Conservation (phyloP, 2,888 invertebrate species). For the Caenorhabditis virilis region DNA sequence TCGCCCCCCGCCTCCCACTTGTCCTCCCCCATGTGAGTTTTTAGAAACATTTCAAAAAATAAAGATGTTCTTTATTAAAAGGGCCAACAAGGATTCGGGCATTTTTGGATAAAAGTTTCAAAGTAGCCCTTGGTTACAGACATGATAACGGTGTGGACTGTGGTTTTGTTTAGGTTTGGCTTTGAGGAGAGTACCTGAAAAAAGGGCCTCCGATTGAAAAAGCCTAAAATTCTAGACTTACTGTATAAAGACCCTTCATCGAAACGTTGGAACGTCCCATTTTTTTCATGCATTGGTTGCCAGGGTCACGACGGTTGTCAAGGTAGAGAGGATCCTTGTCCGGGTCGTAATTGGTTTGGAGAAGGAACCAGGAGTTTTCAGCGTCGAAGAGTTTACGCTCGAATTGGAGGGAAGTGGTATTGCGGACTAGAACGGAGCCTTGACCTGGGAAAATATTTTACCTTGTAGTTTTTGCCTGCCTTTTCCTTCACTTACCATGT, state of each 20-base stretch:
- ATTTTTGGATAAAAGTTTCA: constrained; percentile 48
- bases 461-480: neutral
- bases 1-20: no score
- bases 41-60: no score
- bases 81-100: constrained; percentile 56
- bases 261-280: constrained; percentile 66
- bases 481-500: constrained; percentile 6
- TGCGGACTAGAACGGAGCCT: constrained; percentile 53
- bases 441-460: constrained; percentile 34
- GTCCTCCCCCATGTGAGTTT: no score
- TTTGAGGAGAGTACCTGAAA: constrained; percentile 50
- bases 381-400: constrained; percentile 47
- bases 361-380: constrained; percentile 52
- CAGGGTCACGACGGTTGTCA: constrained; percentile 73
- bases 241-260: constrained; percentile 71
- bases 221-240: no score
- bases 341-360: constrained; percentile 61
- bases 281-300: constrained; percentile 71
- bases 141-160: constrained; percentile 55
- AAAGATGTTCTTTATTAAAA: constrained; percentile 62
- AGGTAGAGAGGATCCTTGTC: constrained; percentile 68
- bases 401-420: constrained; percentile 48
- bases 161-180: constrained; percentile 54
- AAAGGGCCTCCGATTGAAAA: no score
- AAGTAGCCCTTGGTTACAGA: constrained; percentile 46